Conservation (phyloP, 1,140 invertebrate genomes). For the Orchesella cincta region DNA sequence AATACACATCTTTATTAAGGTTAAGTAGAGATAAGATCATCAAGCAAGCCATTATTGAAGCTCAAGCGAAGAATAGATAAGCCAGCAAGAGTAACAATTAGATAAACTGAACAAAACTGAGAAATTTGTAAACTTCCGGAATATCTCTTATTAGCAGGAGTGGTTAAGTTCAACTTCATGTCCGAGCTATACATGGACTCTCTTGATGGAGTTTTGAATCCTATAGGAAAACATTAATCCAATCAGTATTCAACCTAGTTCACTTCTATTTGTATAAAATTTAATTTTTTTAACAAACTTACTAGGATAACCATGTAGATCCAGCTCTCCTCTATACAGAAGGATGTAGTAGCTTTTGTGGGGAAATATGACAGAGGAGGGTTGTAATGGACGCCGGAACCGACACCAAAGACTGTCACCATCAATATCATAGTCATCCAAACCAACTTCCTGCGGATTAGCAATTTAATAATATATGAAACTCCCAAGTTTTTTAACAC, state of each 20-base stretch:
- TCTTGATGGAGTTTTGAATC: constrained; percentile 43
- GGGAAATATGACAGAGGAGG: constrained; percentile 34
- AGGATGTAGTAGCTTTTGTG: constrained; percentile 40
- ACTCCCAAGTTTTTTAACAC: neutral
- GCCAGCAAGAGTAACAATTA: too few relatives aligned
- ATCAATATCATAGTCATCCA: constrained; percentile 47
- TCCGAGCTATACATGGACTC: constrained; percentile 38
- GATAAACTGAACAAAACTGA: neutral
- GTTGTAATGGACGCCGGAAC: constrained; percentile 31
- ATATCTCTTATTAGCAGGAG: constrained; percentile 44
- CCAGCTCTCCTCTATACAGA: constrained; percentile 9
- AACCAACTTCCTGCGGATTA: constrained; percentile 33
- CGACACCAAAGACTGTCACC: constrained; percentile 49
- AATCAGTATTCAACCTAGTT: neutral
- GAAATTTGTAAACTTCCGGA: neutral
- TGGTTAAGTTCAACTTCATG: constrained; percentile 44
- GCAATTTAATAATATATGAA: neutral
- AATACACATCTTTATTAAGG: too few relatives aligned
- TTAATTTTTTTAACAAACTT: neutral
- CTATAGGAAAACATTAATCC: constrained; percentile 34
- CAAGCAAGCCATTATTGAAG: too few relatives aligned
- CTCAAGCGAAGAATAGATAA: neutral
- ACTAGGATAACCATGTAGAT: neutral
- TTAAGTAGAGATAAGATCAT: too few relatives aligned
- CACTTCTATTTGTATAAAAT: neutral